Conservation (phyloP, 2,113 vertebrate genomes). For the Lophius piscatorius region DNA sequence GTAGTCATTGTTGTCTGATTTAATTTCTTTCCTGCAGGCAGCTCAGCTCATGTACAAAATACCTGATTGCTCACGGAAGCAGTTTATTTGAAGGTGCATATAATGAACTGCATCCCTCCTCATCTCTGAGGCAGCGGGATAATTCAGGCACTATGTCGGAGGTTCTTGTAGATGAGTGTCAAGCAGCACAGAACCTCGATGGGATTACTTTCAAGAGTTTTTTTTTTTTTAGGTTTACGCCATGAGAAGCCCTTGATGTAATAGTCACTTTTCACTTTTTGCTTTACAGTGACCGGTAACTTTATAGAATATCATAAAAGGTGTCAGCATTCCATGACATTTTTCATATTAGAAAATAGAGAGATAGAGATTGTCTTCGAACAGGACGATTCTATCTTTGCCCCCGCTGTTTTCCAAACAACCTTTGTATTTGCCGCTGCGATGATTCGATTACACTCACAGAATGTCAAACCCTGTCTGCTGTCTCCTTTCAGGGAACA, state of each 20-base stretch:
- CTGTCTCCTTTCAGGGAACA: slow-evolving; percentile 24
- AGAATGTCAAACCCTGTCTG: slow-evolving; percentile 34
- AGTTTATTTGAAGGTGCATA: slow-evolving; percentile 19
- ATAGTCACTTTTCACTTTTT: slow-evolving; percentile 37
- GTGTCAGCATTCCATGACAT: slow-evolving; percentile 36
- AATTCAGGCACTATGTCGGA: slow-evolving; percentile 23
- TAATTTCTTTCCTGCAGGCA: background rate
- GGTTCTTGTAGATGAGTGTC: slow-evolving; percentile 41
- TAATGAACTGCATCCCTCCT: slow-evolving; percentile 15
- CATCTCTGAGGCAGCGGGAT: slow-evolving; percentile 12
- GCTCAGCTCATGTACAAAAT: background rate
- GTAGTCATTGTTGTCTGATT: background rate
- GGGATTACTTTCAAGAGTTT: slow-evolving; percentile 32
- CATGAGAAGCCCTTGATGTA: slow-evolving; percentile 40
- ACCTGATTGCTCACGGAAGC: background rate
- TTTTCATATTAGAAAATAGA: slow-evolving; percentile 24
- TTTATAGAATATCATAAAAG: slow-evolving; percentile 30
- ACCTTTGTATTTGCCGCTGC: slow-evolving; percentile 24
- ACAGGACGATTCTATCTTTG: slow-evolving; percentile 25
- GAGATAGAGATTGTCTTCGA: slow-evolving; percentile 20
- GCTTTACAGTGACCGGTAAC: slow-evolving; percentile 11
- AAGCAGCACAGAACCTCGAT: slow-evolving; percentile 31
- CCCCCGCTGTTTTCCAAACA: too few species aligned
- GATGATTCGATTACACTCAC: slow-evolving; percentile 37
- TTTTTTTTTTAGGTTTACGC: slow-evolving; percentile 19